Evolutionary conservation across 2,797 vertebrate species (phyloP).

Genomic region (Scomberomorus guttatus): DNA sequence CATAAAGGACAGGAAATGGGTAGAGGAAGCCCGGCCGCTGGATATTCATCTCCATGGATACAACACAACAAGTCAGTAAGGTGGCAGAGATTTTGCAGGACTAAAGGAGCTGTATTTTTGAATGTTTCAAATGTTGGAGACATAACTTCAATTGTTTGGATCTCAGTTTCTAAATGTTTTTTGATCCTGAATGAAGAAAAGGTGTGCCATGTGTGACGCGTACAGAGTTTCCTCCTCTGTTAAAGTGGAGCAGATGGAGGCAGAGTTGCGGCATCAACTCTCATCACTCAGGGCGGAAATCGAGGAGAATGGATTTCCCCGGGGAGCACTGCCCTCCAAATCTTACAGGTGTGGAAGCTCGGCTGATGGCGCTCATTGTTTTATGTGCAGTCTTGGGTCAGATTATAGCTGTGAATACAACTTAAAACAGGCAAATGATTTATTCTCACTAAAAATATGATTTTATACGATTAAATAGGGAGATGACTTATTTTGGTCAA

Average conservation of each 20-base stretch:
- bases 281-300: conserved; percentile 80
- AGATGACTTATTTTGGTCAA: too few relatives aligned
- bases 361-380: neutral
- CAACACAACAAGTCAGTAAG: conserved; percentile 59
- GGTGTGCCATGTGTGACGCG: conserved; percentile 67
- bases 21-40: conserved; percentile 17
- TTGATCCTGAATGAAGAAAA: neutral
- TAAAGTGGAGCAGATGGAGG: conserved; percentile 83
- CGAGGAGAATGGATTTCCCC: conserved; percentile 68
- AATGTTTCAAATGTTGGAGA: neutral
- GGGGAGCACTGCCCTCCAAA: conserved; percentile 30
- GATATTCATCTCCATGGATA: conserved; percentile 70
- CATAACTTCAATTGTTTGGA: neutral
- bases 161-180: neutral
- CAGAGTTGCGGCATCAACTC: conserved; percentile 79
- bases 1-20: conserved; percentile 17
- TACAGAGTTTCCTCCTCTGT: conserved; percentile 83
- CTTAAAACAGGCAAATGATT: neutral
- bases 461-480: too few relatives aligned
- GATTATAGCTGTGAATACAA: neutral
- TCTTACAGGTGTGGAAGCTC: conserved; percentile 76
- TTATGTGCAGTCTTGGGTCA: neutral
- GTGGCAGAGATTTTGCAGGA: conserved; percentile 39
- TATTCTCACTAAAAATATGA: neutral
- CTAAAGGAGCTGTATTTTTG: neutral